Conservation (phyloP, 1,140 invertebrate genomes). For the Plodia interpunctella region DNA sequence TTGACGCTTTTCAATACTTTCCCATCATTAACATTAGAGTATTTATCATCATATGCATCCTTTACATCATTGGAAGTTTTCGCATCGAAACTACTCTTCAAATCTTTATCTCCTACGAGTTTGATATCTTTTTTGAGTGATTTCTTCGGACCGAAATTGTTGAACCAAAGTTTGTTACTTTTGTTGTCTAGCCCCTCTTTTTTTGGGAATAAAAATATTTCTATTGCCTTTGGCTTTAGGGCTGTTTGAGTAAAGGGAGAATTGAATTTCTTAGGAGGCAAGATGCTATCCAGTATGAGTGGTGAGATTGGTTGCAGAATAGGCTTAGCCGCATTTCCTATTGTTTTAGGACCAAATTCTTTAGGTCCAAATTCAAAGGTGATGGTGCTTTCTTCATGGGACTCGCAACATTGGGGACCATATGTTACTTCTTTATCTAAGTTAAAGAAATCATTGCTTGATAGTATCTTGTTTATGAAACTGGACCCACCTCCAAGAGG, state of each 20-base stretch:
- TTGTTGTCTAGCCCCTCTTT: constrained; percentile 22
- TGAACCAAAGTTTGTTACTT: neutral
- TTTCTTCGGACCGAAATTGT: constrained; percentile 17
- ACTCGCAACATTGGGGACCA: constrained; percentile 50
- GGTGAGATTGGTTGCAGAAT: constrained; percentile 26
- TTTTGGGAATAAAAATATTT: constrained; percentile 56
- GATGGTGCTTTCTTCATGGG: constrained; percentile 52
- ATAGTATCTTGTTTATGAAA: constrained; percentile 49
- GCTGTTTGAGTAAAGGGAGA: constrained; percentile 20
- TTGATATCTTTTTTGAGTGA: constrained; percentile 22
- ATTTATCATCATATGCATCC: neutral
- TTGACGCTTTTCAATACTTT: neutral
- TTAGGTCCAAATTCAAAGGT: constrained; percentile 48
- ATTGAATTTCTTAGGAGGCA: constrained; percentile 24
- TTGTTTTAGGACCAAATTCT: neutral
- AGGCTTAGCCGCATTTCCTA: constrained; percentile 17
- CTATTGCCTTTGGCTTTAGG: constrained; percentile 39
- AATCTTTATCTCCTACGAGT: constrained; percentile 50
- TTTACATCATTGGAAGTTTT: neutral
- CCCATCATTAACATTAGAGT: neutral
- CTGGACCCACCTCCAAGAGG: constrained; percentile 32
- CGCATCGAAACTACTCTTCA: constrained; percentile 35
- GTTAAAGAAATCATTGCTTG: constrained; percentile 43
- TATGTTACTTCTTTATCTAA: constrained; percentile 38
- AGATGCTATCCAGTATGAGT: constrained; percentile 34